Evolutionary conservation across 2,888 invertebrate species (phyloP).

Genomic region (Heliconius sara): DNA sequence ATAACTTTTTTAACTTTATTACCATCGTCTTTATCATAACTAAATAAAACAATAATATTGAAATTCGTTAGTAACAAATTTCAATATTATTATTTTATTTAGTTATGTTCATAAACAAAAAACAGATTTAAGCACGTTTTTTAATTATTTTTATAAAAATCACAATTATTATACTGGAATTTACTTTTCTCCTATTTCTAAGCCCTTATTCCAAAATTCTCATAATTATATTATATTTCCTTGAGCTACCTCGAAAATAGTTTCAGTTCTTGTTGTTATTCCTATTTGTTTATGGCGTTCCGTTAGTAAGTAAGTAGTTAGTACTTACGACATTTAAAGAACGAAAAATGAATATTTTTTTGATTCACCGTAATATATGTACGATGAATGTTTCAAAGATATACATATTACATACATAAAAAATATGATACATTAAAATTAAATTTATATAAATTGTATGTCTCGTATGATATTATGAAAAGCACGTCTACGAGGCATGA

Average conservation of each 20-base stretch:
- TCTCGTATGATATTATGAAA: background rate
- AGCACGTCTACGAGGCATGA: background rate
- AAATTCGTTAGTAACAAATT: background rate
- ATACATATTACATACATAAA: background rate
- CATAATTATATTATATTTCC: too few species aligned
- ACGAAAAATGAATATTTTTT: background rate
- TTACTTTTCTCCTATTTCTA: too few species aligned
- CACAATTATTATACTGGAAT: background rate
- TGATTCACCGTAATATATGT: background rate
- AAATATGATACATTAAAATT: background rate
- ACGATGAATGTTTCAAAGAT: background rate
- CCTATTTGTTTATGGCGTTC: too few species aligned
- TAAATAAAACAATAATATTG: background rate
- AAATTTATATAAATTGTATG: background rate
- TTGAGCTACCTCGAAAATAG: too few species aligned
- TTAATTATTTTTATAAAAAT: background rate
- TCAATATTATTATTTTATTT: background rate
- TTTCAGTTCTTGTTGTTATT: too few species aligned
- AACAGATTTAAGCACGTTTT: too few species aligned
- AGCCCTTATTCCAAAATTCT: too few species aligned
- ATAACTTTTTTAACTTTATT: background rate
- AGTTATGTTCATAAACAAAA: background rate
- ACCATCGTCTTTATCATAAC: too few species aligned
- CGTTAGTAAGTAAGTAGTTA: too few species aligned
- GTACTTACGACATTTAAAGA: background rate